phyloP scores from a whole-genome alignment of 2,113 vertebrate species.

The Antennarius striatus region DNA sequence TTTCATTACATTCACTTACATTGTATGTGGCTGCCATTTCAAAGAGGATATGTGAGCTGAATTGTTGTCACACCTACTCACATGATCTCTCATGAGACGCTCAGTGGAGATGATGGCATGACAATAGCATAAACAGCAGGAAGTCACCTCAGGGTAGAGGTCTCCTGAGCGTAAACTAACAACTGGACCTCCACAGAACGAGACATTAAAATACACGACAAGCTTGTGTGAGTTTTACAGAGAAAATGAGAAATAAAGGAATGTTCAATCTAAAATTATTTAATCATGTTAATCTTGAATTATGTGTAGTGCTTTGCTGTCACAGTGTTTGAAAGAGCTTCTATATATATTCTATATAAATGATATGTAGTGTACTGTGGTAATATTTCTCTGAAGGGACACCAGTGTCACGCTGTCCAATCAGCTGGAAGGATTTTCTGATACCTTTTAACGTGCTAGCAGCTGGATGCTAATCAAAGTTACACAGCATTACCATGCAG shows the following conservation, averaged over 20 bases:
- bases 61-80: conserved; percentile 30
- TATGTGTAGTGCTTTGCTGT: too few relatives aligned
- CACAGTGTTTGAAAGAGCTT: too few relatives aligned
- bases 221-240: not conserved
- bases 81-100: conserved; percentile 7
- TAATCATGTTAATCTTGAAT: too few relatives aligned
- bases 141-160: conserved; percentile 44
- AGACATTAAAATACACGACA: not conserved
- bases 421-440: too few relatives aligned
- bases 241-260: not conserved
- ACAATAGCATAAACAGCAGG: conserved; percentile 62
- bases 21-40: not conserved
- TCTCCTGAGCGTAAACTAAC: conserved; percentile 30
- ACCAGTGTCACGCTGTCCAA: too few relatives aligned
- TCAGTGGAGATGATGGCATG: conserved; percentile 63
- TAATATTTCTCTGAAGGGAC: too few relatives aligned
- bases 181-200: not conserved
- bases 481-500: too few relatives aligned
- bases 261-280: not conserved
- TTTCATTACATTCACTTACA: not conserved
- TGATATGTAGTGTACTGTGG: too few relatives aligned
- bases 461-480: too few relatives aligned
- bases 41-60: conserved; percentile 18
- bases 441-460: too few relatives aligned
- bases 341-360: too few relatives aligned